These are phyloP conservation scores for Botia almorhae DNA, from an alignment of 2,797 vertebrate genomes.

Conservation along the genomic window DNA sequence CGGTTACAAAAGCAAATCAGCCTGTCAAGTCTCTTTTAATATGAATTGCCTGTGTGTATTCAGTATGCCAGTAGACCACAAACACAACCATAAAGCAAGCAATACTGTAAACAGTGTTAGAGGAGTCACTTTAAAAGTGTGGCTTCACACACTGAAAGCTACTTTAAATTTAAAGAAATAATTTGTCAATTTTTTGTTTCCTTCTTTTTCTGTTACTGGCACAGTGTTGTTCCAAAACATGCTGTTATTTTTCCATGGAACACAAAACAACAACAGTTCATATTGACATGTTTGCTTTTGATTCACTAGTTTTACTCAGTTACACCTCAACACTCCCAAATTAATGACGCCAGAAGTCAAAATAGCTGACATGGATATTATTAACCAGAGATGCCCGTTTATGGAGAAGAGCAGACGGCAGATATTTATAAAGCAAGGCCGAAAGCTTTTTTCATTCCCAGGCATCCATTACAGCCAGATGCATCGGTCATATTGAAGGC, in stretches of 20 bases:
- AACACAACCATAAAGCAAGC: background rate
- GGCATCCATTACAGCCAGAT: slow-evolving; percentile 75
- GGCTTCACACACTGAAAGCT: background rate
- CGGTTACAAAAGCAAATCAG: slow-evolving; percentile 38
- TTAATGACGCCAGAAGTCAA: background rate
- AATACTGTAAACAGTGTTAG: background rate
- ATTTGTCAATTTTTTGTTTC: no score
- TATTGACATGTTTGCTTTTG: background rate
- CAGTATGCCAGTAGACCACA: background rate
- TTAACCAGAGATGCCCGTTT: slow-evolving; percentile 65
- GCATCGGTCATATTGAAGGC: slow-evolving; percentile 59
- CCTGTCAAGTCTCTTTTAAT: slow-evolving; percentile 28
- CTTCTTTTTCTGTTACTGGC: no score
- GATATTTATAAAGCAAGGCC: slow-evolving; percentile 81
- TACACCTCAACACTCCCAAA: background rate
- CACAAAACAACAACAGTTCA: no score
- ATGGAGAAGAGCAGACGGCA: slow-evolving; percentile 69
- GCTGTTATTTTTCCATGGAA: no score
- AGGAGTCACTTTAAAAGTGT: background rate
- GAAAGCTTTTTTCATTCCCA: slow-evolving; percentile 74
- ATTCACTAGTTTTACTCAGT: background rate
- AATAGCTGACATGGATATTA: slow-evolving; percentile 67
- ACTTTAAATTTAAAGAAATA: background rate
- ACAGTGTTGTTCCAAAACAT: no score
- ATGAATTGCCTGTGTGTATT: background rate